These are phyloP conservation scores for Acleris sparsana DNA, from an alignment of 2,888 invertebrate genomes.

Conservation along the genomic window DNA sequence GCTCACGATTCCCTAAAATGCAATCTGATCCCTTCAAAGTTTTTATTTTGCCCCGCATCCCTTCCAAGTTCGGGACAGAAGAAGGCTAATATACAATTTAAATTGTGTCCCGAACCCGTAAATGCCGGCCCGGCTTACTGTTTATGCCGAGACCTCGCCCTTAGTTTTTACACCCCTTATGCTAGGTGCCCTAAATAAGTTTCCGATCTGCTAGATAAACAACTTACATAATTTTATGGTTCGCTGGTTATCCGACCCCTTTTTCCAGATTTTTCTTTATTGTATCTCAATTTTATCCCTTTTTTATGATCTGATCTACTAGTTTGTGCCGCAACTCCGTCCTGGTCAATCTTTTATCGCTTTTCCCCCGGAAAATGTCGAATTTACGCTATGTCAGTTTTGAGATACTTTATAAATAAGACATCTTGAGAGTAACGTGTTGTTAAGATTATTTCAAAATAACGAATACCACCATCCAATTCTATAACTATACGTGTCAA, in stretches of 20 bases:
- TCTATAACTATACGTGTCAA: too few relatives aligned
- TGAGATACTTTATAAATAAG: too few relatives aligned
- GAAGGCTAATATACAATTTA: constrained; percentile 71
- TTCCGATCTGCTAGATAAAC: constrained; percentile 52
- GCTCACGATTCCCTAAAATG: constrained; percentile 55
- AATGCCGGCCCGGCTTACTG: constrained; percentile 51
- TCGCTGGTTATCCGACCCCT: constrained; percentile 23
- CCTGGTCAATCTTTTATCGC: too few relatives aligned
- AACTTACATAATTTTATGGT: constrained; percentile 49
- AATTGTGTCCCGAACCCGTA: constrained; percentile 66
- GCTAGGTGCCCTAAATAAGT: constrained; percentile 51
- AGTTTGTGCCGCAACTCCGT: neutral
- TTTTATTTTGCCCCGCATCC: constrained; percentile 58
- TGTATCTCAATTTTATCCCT: constrained; percentile 4
- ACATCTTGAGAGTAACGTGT: too few relatives aligned
- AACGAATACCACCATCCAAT: too few relatives aligned
- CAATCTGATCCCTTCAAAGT: constrained; percentile 61
- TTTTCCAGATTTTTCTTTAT: constrained; percentile 23
- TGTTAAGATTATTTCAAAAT: too few relatives aligned
- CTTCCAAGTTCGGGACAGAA: constrained; percentile 50
- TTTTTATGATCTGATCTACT: constrained; percentile 8
- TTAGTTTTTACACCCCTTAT: constrained; percentile 64
- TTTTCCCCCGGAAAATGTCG: too few relatives aligned
- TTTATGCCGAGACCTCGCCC: constrained; percentile 48
- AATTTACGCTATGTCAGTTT: too few relatives aligned